Percentiles rank a stretch among this genome's conserved stretches.
These are phyloP conservation scores for Moxostoma hubbsi DNA, from an alignment of 2,797 vertebrate genomes.

Conservation along the genomic window DNA sequence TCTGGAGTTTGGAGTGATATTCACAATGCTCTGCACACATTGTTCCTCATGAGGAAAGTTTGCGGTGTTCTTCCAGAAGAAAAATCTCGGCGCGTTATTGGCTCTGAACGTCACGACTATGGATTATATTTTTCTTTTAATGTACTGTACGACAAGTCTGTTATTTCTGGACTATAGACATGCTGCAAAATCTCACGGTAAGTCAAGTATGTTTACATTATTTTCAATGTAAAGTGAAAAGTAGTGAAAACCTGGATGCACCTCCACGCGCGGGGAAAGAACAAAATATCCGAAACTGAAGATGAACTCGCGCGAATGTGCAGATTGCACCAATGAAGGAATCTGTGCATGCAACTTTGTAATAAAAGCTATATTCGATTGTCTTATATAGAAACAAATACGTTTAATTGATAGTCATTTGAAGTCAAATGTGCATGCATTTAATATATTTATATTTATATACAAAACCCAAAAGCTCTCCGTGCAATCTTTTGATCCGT, in stretches of 20 bases:
- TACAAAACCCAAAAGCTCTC: too few species aligned
- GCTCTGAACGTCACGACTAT: conserved; percentile 68
- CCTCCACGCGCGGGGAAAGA: too few species aligned
- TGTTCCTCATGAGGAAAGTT: conserved; percentile 62
- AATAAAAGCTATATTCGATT: too few species aligned
- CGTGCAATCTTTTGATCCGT: not conserved
- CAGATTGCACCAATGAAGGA: too few species aligned
- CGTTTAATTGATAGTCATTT: too few species aligned
- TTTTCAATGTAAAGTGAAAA: not conserved
- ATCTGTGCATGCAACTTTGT: too few species aligned
- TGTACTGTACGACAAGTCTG: conserved; percentile 74
- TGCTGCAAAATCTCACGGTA: conserved; percentile 76
- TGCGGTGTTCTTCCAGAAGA: conserved; percentile 58
- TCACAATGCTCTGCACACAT: conserved; percentile 71
- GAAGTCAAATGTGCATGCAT: too few species aligned
- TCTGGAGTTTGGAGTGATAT: conserved; percentile 65
- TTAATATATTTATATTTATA: too few species aligned
- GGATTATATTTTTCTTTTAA: conserved; percentile 77
- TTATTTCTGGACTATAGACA: conserved; percentile 72
- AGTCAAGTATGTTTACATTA: conserved; percentile 56
- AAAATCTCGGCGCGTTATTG: conserved; percentile 59
- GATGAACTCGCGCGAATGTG: too few species aligned
- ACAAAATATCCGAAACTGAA: too few species aligned
- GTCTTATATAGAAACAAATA: too few species aligned
- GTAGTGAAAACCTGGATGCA: not conserved